Conservation (phyloP, 2,113 vertebrate genomes). For the Tachuris rubrigastra region DNA sequence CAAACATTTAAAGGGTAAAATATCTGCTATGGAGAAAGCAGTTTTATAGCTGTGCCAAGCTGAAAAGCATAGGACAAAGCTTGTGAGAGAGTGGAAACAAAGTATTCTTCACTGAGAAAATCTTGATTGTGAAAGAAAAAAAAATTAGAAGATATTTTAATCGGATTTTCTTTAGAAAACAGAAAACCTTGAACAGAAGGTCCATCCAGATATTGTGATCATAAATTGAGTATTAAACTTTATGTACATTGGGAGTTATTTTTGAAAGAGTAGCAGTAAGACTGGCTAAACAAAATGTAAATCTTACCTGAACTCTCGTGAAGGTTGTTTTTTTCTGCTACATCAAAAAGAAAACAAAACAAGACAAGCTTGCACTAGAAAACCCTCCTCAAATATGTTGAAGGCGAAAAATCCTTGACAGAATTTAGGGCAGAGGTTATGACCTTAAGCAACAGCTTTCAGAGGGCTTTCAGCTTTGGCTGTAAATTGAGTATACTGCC, state of each 20-base stretch:
- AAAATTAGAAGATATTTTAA: background rate
- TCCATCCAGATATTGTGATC: background rate
- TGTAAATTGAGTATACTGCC: background rate
- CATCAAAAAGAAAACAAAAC: background rate
- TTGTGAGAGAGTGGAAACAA: background rate
- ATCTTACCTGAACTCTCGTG: background rate
- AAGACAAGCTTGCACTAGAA: background rate
- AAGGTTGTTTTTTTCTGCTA: background rate
- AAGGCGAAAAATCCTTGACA: background rate
- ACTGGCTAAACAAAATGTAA: background rate
- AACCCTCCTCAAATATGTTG: background rate
- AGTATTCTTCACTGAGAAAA: background rate
- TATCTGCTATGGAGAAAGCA: background rate
- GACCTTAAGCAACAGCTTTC: background rate
- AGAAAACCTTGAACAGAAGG: background rate
- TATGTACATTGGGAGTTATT: background rate
- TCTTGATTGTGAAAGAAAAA: background rate
- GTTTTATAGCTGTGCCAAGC: background rate
- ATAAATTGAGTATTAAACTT: background rate
- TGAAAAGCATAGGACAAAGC: background rate
- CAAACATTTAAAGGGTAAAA: background rate
- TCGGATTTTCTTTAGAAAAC: background rate
- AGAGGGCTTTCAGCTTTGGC: constrained; percentile 1
- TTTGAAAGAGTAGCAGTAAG: background rate
- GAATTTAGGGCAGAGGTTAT: background rate